Evolutionary conservation across 2,888 invertebrate species (phyloP), one percentile per base, ranked within the genome.

Genomic region (Coremacera marginata): DNA sequence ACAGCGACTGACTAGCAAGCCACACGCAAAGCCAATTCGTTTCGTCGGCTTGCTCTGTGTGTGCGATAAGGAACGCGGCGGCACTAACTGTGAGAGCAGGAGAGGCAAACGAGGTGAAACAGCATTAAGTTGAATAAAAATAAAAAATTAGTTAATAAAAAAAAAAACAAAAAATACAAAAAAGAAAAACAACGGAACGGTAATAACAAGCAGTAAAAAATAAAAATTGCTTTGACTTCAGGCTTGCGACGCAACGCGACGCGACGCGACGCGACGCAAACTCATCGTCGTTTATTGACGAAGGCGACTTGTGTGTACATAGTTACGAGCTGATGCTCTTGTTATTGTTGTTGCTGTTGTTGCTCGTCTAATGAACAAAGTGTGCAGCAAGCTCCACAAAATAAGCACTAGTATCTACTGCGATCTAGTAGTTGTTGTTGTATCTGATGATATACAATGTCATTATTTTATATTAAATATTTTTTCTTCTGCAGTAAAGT

Each of bases 21-120:
- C 77, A 79, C 79, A 82, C 81, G 81, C 80, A 81, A 81, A 78
- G 77, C 77, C 63, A 78, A 78, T 75, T 73, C 71, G 76, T 76
- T 63, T 71, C 62, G 5, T 55, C 31, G 60, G 37, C 22, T 71
- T 25, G 31, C 5, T 34, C 57, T 70, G 63, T 63, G 65, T 70
- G 49, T 77, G 49, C 75, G 86, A 86, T 82, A 86, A 83, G 84
- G 82, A 85, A 81, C 81, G 76, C 82, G 82, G 31, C 31, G 31
- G 5, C 83, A 83, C 67, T 74, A 71, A 60, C 62, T 76, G 77
- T 80, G 80, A 76, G 80, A 80, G 76, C 78, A 82, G 79, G 74
- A 78, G 72, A 67, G 71, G 44, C 3, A 67, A 22, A 3, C n/a
- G 22, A 76, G 76, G 77, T 79, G 75, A 78, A 77, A 74, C 65